Percentiles rank a stretch among this genome's conserved stretches.
These are phyloP conservation scores for Drosophila ficusphila DNA, from an alignment of 1,140 invertebrate species.

Conservation along the genomic window DNA sequence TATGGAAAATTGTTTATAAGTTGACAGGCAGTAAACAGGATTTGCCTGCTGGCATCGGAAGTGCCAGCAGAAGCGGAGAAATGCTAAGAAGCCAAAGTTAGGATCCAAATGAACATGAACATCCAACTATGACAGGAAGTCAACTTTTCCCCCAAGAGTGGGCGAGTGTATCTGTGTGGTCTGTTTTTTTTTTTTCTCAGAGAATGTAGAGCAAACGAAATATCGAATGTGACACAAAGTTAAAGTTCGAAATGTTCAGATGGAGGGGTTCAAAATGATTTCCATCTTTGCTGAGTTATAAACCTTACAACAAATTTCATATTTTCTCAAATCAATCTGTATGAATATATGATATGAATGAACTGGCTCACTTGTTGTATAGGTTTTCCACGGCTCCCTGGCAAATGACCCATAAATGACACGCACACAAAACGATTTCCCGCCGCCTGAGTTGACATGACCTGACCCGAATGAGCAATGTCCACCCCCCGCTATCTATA, in stretches of 20 bases:
- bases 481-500: constrained; percentile 24
- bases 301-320: no score
- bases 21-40: constrained; percentile 80
- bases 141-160: constrained; percentile 9
- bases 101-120: constrained; percentile 59
- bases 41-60: constrained; percentile 64
- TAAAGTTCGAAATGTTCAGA: not conserved
- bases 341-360: no score
- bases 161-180: constrained; percentile 25
- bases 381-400: constrained; percentile 14
- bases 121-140: constrained; percentile 60
- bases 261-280: not conserved
- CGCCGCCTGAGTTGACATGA: constrained; percentile 36
- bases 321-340: no score
- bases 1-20: constrained; percentile 77
- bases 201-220: constrained; percentile 48
- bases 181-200: not conserved
- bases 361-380: constrained; percentile 16
- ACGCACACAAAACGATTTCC: constrained; percentile 46
- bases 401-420: constrained; percentile 74
- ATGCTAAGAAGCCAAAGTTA: constrained; percentile 38
- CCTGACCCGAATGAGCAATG: constrained; percentile 56
- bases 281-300: no score
- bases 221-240: constrained; percentile 18
- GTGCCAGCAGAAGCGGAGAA: constrained; percentile 9